Conservation (phyloP, 2,113 vertebrate genomes). For the Grammomys dolichurus region DNA sequence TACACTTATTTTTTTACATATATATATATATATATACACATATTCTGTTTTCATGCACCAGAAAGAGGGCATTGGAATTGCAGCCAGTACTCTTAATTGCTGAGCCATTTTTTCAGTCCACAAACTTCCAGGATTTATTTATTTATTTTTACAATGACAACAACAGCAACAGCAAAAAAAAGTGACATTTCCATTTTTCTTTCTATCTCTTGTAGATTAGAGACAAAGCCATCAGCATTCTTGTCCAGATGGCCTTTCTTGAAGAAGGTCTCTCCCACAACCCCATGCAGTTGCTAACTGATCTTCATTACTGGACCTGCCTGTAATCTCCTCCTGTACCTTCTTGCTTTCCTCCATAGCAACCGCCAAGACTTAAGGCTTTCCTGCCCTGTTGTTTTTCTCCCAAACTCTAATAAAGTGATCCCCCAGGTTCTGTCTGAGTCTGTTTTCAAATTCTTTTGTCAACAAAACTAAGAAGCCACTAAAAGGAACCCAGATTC, state of each 20-base stretch:
- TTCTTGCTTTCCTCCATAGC: not conserved
- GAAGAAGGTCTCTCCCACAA: too few species aligned
- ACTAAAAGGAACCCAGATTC: not conserved
- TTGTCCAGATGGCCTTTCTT: not conserved
- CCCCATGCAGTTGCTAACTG: not conserved
- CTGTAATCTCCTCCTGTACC: not conserved
- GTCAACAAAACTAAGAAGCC: not conserved
- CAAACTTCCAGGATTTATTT: too few species aligned
- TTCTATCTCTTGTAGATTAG: not conserved
- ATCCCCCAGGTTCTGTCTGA: not conserved
- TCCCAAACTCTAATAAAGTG: not conserved
- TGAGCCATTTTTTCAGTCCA: too few species aligned
- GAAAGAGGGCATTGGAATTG: too few species aligned
- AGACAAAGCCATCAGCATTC: too few species aligned
- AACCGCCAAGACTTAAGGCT: not conserved
- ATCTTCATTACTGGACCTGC: too few species aligned
- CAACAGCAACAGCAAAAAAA: too few species aligned
- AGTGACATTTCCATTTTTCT: not conserved
- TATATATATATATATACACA: too few species aligned
- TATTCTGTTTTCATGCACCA: too few species aligned
- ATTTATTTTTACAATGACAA: too few species aligned
- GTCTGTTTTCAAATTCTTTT: not conserved
- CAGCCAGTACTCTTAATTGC: too few species aligned
- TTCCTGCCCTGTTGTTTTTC: not conserved
- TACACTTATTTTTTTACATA: not conserved